Conservation (phyloP, 2,113 vertebrate species). For the Turnix velox region DNA sequence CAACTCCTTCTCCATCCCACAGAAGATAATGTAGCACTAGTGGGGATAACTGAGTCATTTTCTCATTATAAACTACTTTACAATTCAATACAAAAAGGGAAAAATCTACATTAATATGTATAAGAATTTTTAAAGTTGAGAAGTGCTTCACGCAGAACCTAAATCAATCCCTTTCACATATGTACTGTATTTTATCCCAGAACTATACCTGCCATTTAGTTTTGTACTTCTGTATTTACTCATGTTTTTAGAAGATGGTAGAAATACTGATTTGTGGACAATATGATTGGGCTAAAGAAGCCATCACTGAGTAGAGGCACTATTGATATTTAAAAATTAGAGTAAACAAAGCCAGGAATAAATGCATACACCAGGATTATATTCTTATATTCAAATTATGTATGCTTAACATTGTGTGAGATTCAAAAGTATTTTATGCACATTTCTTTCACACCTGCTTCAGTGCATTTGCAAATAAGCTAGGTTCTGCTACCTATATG, state of each 20-base stretch:
- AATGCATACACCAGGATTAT: not conserved
- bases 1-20: not conserved
- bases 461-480: not conserved
- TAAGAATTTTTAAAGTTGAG: constrained; percentile 21
- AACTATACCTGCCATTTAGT: not conserved
- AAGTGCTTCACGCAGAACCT: not conserved
- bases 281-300: not conserved
- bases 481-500: not conserved
- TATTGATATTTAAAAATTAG: not conserved
- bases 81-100: constrained; percentile 29
- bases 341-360: not conserved
- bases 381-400: constrained; percentile 18
- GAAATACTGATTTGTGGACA: not conserved
- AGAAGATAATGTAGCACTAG: constrained; percentile 34
- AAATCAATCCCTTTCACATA: constrained; percentile 6
- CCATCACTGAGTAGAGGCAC: not conserved
- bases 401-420: not conserved
- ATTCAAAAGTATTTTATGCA: constrained; percentile 9
- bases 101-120: constrained; percentile 26
- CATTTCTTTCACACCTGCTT: constrained; percentile 24
- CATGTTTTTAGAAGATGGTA: not conserved
- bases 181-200: not conserved
- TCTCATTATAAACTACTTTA: constrained; percentile 58
- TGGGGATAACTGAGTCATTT: constrained; percentile 52
- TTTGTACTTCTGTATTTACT: not conserved